These are phyloP conservation scores for Petromus typicus DNA, from an alignment of 2,113 vertebrate species.

Conservation along the genomic window DNA sequence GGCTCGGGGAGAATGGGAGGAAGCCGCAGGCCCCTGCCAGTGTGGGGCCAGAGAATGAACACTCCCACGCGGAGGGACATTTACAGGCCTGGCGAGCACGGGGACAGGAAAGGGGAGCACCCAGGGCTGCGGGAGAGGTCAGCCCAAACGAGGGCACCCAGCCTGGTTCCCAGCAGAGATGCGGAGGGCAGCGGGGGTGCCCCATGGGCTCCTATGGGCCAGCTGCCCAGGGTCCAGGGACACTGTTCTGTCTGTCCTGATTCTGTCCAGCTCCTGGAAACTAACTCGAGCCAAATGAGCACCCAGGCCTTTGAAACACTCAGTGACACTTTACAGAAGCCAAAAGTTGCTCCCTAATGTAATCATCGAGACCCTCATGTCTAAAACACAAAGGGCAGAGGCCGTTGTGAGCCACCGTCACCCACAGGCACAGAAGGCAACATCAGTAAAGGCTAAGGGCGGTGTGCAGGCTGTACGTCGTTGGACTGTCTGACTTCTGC, in stretches of 20 bases:
- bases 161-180: background rate
- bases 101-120: no score
- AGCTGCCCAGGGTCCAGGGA: accelerated
- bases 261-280: accelerated
- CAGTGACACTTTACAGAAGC: background rate
- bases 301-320: background rate
- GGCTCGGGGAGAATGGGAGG: no score
- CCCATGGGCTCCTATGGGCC: no score
- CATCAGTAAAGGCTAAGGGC: background rate
- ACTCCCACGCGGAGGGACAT: no score
- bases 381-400: background rate
- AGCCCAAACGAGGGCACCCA: background rate
- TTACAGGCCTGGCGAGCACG: no score
- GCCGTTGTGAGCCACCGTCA: background rate
- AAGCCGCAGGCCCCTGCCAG: background rate
- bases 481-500: background rate
- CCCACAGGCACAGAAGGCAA: background rate
- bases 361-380: background rate
- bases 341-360: background rate
- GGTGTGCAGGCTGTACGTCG: accelerated
- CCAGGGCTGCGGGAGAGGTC: background rate
- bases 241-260: no score
- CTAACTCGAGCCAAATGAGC: background rate
- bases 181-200: no score
- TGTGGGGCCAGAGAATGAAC: accelerated